phyloP scores from a whole-genome alignment of 2,113 vertebrate species.

The Alligator sinensis region DNA sequence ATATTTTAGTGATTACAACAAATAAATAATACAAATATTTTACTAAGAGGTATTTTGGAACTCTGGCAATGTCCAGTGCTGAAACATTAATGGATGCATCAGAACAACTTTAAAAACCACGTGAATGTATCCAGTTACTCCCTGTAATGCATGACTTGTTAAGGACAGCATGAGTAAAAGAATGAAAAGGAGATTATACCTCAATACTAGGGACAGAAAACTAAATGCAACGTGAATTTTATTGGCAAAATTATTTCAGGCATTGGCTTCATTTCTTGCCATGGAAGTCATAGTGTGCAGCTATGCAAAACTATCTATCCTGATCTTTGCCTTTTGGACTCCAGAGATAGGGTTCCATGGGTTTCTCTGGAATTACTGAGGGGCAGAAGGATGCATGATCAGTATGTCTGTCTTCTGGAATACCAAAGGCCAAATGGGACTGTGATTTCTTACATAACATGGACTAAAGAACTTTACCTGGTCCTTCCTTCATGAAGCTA shows the following conservation, averaged over 20 bases:
- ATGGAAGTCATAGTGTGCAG: neutral
- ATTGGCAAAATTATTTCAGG: neutral
- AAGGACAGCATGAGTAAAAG: neutral
- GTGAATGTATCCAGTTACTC: neutral
- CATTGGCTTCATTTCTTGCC: neutral
- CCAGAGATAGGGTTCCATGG: neutral
- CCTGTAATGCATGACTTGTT: neutral
- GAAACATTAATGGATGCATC: neutral
- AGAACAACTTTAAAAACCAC: neutral
- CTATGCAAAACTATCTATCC: neutral
- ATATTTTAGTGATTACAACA: neutral
- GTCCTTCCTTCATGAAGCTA: neutral
- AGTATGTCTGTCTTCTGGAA: neutral
- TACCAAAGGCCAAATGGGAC: neutral
- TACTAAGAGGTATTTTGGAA: neutral
- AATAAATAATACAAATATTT: neutral
- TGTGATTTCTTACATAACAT: neutral
- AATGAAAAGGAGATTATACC: neutral
- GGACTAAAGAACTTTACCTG: neutral
- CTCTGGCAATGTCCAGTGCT: neutral
- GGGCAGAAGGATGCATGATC: neutral
- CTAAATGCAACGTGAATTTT: neutral
- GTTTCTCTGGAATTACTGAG: neutral
- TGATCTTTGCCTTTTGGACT: rapidly evolving
- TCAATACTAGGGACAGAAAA: neutral